These are phyloP conservation scores for Oreochromis grahami DNA, from an alignment of 2,797 vertebrate genomes.

Conservation along the genomic window DNA sequence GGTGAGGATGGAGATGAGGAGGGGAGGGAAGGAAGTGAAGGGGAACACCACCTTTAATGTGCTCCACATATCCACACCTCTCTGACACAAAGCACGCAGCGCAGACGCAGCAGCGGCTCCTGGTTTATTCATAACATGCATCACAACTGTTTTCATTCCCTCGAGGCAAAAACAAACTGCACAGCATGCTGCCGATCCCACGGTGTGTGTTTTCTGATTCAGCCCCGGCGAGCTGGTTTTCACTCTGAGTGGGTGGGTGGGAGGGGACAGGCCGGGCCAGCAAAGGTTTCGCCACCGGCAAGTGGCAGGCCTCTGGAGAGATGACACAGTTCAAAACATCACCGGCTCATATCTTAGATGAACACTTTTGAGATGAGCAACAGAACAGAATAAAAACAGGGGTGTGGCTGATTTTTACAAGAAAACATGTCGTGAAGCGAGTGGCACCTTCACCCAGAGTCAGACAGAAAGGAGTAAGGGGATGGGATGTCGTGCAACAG, in stretches of 20 bases:
- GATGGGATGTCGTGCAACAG: conserved; percentile 18
- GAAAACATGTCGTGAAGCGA: not conserved
- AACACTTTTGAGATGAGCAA: not conserved
- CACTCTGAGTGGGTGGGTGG: not conserved
- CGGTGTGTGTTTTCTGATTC: not conserved
- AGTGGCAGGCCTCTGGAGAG: conserved; percentile 28
- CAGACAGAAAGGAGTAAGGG: not conserved
- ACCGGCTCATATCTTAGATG: not conserved
- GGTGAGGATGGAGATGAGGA: conserved; percentile 66
- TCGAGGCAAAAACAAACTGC: conserved; percentile 40
- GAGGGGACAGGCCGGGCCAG: not conserved
- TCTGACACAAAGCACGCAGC: conserved; percentile 29
- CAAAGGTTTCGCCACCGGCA: conserved; percentile 20
- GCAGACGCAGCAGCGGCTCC: not conserved
- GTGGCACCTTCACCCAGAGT: not conserved
- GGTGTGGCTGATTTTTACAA: conserved; percentile 40
- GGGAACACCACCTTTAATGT: conserved; percentile 15
- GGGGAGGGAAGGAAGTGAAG: conserved; percentile 7
- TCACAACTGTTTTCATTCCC: conserved; percentile 22
- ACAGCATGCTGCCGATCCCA: conserved; percentile 18
- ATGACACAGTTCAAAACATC: conserved; percentile 44
- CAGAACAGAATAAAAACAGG: not conserved
- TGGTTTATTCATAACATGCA: conserved; percentile 25
- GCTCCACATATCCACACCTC: conserved; percentile 23
- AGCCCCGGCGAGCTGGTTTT: not conserved